Base-by-base conservation (phyloP, 2,888 invertebrate genomes). In the Cheilosia pagana region DNA sequence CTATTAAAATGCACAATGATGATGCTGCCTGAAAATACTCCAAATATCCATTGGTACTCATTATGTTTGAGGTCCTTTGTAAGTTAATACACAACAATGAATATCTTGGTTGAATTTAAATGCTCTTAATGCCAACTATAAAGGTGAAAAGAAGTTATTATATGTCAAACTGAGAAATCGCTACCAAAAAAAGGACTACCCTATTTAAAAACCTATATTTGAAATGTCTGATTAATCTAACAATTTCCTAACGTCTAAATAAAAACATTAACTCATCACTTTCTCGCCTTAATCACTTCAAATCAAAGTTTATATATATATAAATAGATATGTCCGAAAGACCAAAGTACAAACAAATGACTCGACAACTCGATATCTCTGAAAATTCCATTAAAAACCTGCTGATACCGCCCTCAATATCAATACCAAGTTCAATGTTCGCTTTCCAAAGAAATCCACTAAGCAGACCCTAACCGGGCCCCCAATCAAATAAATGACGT, bases 381-480 rank as follows among this genome's bases (percentile, higher is more conserved):
- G 16, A n/a, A 31, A 48, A 21, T 45, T 45, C 16, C n/a, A 21
- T 23, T n/a, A 50, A 23, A 63, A 50, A 48, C 21, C 35, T 23
- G 35, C 50, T 35, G 14, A 39, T 67, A 8, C 25, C 41, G 39
- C 43, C 23, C 50, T 45, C 35, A 70, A 71, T 43, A 71, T 45
- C 35, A 70, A 71, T 43, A 71, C 21, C 70, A 78, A 76, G 81
- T 81, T 65, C 50, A 70, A 74, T 39, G 52, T 53, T 63, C 75
- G 62, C 41, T 72, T 74, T 62, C 50, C 31, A 45, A 5, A 63
- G n/a, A 60, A 67, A 5, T 39, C 23, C 53, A 48, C 12, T 31
- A 72, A 52, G 39, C 35, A 67, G 74, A 10, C 28, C 59, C 14
- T 57, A 68, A 70, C 23, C 59, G 25, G 59, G 52, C 39, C 53